Conservation (phyloP, 2,797 vertebrate species). For the Parauchenoglanis ngamensis region DNA sequence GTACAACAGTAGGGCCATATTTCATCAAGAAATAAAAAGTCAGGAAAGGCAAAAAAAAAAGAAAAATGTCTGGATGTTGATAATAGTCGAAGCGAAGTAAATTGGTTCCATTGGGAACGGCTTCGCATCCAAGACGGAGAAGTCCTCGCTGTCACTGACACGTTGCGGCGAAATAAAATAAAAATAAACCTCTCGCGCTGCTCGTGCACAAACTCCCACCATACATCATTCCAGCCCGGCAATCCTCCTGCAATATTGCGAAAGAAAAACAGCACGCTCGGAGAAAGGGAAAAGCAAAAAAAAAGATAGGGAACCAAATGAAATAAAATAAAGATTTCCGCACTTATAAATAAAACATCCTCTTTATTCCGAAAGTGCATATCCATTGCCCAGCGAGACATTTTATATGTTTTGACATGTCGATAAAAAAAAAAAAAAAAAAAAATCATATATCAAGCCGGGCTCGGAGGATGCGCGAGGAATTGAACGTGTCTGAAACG, state of each 20-base stretch:
- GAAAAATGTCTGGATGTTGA: slow-evolving; percentile 1
- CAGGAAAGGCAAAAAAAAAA: not conserved
- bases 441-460: not conserved
- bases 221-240: slow-evolving; percentile 33
- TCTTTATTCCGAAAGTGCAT: not conserved
- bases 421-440: not conserved
- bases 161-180: slow-evolving; percentile 44
- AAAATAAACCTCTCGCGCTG: slow-evolving; percentile 17
- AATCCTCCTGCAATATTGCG: slow-evolving; percentile 28
- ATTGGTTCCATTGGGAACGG: slow-evolving; percentile 55
- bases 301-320: not conserved
- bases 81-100: slow-evolving; percentile 37
- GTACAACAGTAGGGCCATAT: not conserved
- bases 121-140: slow-evolving; percentile 33
- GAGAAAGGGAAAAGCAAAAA: too few species aligned
- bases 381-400: not conserved
- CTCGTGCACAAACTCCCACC: slow-evolving; percentile 15
- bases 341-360: not conserved
- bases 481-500: not conserved
- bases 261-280: not conserved
- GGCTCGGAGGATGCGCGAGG: not conserved
- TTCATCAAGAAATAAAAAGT: slow-evolving; percentile 17
- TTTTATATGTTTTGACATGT: slow-evolving; percentile 29
- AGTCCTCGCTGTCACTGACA: slow-evolving; percentile 41
- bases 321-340: not conserved